Evolutionary conservation across 2,888 invertebrate genomes (phyloP).

Genomic region (Nemotelus nigrinus): DNA sequence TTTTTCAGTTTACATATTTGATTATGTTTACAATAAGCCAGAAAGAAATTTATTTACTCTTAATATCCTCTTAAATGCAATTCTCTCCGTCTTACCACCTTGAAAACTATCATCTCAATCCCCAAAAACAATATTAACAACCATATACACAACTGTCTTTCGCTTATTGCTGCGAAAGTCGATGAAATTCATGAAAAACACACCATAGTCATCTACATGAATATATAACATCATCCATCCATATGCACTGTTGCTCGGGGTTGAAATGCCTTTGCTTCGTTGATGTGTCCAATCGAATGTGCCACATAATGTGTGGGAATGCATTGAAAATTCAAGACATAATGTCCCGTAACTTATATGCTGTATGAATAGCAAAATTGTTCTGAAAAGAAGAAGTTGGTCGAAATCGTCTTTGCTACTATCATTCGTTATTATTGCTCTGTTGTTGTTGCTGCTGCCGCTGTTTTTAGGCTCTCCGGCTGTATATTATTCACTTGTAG

Average conservation of each 20-base stretch:
- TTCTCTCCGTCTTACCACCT: no score
- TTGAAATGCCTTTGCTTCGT: background rate
- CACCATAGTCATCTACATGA: no score
- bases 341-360: slow-evolving; percentile 53
- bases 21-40: no score
- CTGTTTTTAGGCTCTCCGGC: background rate
- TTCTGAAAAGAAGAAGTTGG: slow-evolving; percentile 22
- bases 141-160: no score
- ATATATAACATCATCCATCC: no score
- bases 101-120: no score
- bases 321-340: slow-evolving; percentile 54
- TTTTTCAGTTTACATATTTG: no score
- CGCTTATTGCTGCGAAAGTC: no score
- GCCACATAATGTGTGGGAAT: slow-evolving; percentile 53
- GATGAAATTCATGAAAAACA: no score
- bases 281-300: background rate
- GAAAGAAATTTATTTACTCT: no score
- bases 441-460: slow-evolving; percentile 10
- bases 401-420: background rate
- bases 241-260: background rate
- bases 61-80: no score
- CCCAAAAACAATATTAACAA: no score
- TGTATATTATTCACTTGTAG: background rate
- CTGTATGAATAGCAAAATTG: slow-evolving; percentile 51
- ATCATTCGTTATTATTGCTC: background rate